phyloP scores from a whole-genome alignment of 2,888 invertebrate species.

The Lycocerus yunnanus region DNA sequence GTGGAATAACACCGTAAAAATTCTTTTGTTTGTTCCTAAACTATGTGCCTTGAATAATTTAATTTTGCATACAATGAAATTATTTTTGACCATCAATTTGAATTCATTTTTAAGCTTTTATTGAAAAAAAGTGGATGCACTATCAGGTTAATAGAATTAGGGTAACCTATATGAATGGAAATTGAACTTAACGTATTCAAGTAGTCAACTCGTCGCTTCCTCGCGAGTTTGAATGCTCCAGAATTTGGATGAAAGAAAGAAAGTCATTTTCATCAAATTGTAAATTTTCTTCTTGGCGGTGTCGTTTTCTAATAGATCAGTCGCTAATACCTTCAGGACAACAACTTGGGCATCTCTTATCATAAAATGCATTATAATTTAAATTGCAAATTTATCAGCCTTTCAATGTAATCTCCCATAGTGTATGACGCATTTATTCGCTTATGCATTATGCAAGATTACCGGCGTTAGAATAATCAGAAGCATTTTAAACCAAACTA shows the following conservation, averaged over 20 bases:
- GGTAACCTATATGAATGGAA: too few relatives aligned
- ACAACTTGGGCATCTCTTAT: too few relatives aligned
- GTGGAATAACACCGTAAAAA: not conserved
- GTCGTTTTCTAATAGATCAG: too few relatives aligned
- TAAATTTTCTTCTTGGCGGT: too few relatives aligned
- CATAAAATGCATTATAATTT: not conserved
- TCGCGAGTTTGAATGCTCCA: too few relatives aligned
- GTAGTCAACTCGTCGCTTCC: too few relatives aligned
- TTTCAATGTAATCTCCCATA: not conserved
- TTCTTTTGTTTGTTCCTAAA: not conserved
- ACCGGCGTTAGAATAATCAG: not conserved
- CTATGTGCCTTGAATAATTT: not conserved
- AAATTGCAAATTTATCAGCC: not conserved
- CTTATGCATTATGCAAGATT: not conserved
- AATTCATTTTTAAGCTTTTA: not conserved
- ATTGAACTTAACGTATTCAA: too few relatives aligned
- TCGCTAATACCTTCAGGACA: too few relatives aligned
- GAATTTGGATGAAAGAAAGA: too few relatives aligned
- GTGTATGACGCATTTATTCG: not conserved
- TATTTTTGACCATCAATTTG: not conserved
- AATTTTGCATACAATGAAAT: not conserved
- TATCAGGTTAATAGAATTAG: not conserved
- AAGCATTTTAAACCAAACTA: not conserved
- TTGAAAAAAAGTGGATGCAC: not conserved
- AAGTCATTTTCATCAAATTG: too few relatives aligned